Conservation (phyloP, 1,140 invertebrate species). For the Drosophila bifasciata region DNA sequence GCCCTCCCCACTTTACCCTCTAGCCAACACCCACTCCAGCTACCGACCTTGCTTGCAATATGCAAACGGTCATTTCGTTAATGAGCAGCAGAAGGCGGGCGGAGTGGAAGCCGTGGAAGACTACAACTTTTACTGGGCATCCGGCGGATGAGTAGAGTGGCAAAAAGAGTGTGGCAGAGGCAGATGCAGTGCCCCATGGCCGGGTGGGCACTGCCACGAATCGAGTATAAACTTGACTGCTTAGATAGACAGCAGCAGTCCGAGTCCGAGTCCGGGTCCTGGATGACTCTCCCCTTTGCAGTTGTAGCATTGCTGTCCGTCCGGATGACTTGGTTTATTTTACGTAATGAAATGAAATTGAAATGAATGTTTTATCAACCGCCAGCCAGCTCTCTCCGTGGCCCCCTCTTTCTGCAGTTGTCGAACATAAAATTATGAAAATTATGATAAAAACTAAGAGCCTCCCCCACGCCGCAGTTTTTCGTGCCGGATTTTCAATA, state of each 20-base stretch:
- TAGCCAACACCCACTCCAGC: slow-evolving; percentile 16
- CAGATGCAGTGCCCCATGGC: slow-evolving; percentile 25
- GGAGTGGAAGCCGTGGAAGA: slow-evolving; percentile 17
- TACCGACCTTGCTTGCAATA: slow-evolving; percentile 55
- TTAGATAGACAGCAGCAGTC: slow-evolving; percentile 58
- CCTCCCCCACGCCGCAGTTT: neutral
- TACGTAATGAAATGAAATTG: slow-evolving; percentile 82
- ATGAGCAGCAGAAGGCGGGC: slow-evolving; percentile 49
- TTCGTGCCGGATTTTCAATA: too few species aligned
- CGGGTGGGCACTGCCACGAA: slow-evolving; percentile 22
- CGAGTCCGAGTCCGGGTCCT: slow-evolving; percentile 10
- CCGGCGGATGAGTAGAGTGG: slow-evolving; percentile 59
- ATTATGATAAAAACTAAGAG: slow-evolving; percentile 67
- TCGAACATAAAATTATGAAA: slow-evolving; percentile 68
- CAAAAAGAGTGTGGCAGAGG: slow-evolving; percentile 14
- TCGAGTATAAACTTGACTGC: slow-evolving; percentile 45
- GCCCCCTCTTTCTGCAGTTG: slow-evolving; percentile 3
- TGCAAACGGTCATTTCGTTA: slow-evolving; percentile 83
- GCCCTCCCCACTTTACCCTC: neutral
- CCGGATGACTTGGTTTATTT: slow-evolving; percentile 79
- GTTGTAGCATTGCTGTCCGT: slow-evolving; percentile 1
- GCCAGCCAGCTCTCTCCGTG: slow-evolving; percentile 11
- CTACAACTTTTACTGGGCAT: slow-evolving; percentile 74
- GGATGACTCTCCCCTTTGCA: slow-evolving; percentile 31
- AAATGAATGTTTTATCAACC: slow-evolving; percentile 81